Percentiles rank a stretch among this genome's conserved stretches.
Evolutionary conservation across 2,113 vertebrate species (phyloP).

Genomic region (Noturus placidus): DNA sequence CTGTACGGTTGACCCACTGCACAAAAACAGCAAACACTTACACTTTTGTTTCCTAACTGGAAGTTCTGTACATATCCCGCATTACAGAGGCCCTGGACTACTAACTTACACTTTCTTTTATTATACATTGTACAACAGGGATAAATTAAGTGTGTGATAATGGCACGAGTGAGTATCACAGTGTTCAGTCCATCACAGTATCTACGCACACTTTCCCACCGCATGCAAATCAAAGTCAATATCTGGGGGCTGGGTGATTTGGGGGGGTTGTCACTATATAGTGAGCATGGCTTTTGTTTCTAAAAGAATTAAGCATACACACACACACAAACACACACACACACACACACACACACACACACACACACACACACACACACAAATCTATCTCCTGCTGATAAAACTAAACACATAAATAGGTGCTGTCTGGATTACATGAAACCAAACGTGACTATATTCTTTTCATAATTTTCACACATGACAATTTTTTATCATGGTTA

Average conservation of each 20-base stretch:
- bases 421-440: background rate
- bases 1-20: background rate
- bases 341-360: background rate
- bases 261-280: background rate
- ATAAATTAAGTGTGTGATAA: background rate
- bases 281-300: background rate
- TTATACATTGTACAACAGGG: background rate
- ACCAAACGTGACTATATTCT: background rate
- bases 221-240: background rate
- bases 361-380: constrained; percentile 14
- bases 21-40: background rate
- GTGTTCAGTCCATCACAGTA: constrained; percentile 15
- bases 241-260: no score
- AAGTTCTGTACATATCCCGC: background rate
- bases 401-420: background rate
- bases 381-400: background rate
- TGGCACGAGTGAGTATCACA: constrained; percentile 15
- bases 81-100: background rate
- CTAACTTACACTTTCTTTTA: background rate
- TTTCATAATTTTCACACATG: background rate
- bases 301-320: background rate
- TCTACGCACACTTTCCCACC: background rate
- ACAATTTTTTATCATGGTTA: background rate
- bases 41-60: background rate
- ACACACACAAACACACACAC: background rate